Evolutionary conservation across 1,140 invertebrate genomes (phyloP), one percentile per base, ranked within the genome.

Genomic region (Bradysia coprophila): DNA sequence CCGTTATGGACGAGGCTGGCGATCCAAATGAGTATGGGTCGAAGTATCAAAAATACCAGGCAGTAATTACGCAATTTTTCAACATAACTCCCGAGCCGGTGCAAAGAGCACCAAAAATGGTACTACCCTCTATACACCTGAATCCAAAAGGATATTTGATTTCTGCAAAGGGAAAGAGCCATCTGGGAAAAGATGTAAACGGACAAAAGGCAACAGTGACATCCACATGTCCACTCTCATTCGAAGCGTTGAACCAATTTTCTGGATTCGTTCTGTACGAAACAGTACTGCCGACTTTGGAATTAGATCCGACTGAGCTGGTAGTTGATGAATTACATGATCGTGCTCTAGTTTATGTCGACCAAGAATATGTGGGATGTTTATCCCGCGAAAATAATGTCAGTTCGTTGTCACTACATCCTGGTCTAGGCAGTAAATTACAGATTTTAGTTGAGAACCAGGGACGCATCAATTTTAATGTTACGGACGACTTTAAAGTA

Each of bases 401-500:
- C 21, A 67, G 61, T 40, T 52, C 60, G 1, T 31, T 81, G 2
- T 61, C 64, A 1, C 49, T 87, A 4, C 55, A 53, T 13, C 62
- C 66, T 16, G 58, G 63, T 15, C 52, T 58, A 37, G 72, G 67
- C 4, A 65, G 69, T 21, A 59, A 54, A 1, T 50, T 91, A 8
- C 69, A 73, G 38, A 62, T 91, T 23, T 54, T 90, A 0, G 81
- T 90, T 0, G 85, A 90, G 61, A 88, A 84, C 56, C 78, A 84
- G 63, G 86, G 85, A 36, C 66, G 83, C 32, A 66, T 86, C n/a
- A 83, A 81, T 50, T 87, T 67, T 56, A 79, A 79, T 36, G 51
- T 53, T 28, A 61, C 82, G 13, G 72, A 76, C 47, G 80, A 87
- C 51, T 71, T 64, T 15, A 87, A 87, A 68, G 82, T 76, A 53